Conservation (phyloP, 1,140 invertebrate genomes). For the Kradibia gibbosae region DNA sequence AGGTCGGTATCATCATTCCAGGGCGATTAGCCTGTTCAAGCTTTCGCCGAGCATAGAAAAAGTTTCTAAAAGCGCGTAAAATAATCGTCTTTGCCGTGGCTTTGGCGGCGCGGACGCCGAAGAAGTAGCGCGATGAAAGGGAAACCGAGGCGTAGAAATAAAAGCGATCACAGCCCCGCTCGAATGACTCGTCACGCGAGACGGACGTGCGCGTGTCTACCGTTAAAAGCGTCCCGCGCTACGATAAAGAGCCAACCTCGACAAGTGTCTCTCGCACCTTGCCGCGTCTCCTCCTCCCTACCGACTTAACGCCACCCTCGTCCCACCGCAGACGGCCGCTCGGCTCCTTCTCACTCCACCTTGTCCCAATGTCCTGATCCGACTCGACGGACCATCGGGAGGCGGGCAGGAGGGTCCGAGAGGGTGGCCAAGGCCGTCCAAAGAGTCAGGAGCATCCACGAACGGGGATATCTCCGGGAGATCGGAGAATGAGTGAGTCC, state of each 20-base stretch:
- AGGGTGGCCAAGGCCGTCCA: not conserved
- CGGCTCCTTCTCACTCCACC: too few relatives aligned
- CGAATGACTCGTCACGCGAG: conserved; percentile 47
- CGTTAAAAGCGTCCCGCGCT: conserved; percentile 11
- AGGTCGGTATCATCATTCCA: too few relatives aligned
- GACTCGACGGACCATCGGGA: not conserved
- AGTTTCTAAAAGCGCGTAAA: too few relatives aligned
- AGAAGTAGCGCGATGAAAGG: not conserved
- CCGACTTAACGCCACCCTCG: not conserved
- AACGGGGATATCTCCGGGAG: not conserved
- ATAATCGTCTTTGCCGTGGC: not conserved
- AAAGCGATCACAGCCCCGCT: not conserved
- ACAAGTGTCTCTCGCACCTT: conserved; percentile 39
- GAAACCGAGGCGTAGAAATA: not conserved
- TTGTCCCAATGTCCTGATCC: too few relatives aligned
- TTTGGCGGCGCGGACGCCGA: not conserved
- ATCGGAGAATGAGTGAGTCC: conserved; percentile 15
- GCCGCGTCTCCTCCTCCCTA: not conserved
- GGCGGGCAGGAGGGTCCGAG: not conserved
- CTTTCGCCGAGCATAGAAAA: not conserved
- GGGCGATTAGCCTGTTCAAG: too few relatives aligned
- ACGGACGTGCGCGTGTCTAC: conserved; percentile 24
- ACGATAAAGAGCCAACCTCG: conserved; percentile 39
- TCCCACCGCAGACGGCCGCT: not conserved
- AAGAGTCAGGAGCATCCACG: conserved; percentile 14